Base-by-base conservation (phyloP, 2,797 vertebrate species). In the Poliocrania exsul region DNA sequence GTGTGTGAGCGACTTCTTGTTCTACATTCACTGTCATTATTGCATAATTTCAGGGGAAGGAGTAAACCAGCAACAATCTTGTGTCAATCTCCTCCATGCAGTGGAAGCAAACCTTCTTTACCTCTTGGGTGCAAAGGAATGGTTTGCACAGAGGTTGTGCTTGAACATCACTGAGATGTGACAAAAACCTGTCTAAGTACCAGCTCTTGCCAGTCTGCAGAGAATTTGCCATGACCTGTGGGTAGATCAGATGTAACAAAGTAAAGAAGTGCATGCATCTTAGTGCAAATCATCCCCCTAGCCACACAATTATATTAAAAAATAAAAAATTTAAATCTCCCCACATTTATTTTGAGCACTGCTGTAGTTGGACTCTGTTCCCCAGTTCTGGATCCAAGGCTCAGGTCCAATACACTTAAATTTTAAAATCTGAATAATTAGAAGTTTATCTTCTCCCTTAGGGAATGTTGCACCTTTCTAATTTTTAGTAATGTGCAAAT, bases 291-390 rank as follows among this genome's bases (percentile, higher is more conserved):
- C 51, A 42, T 40, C 51, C 53, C 60, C 25, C 29, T 6, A 2
- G 40, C 37, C 6, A 19, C 24, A 35, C 6, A 62, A 58, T 12
- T 42, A 8, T 33, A 58, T 67, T 85, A 44, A 79, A 80, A 80
- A 33, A 58, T 18, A 33, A 42, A 51, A 64, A 40, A 53, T 12
- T 37, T 35, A 57, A 35, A 10, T 35, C 10, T 16, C 21, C 26
- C 12, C 14, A 2, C 20, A 3, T 60, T 35, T 92, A 58, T 73
- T 82, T 78, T 21, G 66, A 81, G 33, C 86, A 75, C 72, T 95
- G 35, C 56, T 69, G n/a, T 72, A 86, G 56, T 86, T 83, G 66
- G 40, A 81, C 61, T 89, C 21, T 50, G 13, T 91, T 96, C 58
- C 31, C 13, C 19, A 37, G 7, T 50, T 84, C 56, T 82, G 56